A percentile compares a stretch with the other conserved stretches of the same genome.
Evolutionary conservation across 30 jellyfish, hydroid and myxozoan genomes (phyloP).

Genomic region (Clytia hemisphaerica): DNA sequence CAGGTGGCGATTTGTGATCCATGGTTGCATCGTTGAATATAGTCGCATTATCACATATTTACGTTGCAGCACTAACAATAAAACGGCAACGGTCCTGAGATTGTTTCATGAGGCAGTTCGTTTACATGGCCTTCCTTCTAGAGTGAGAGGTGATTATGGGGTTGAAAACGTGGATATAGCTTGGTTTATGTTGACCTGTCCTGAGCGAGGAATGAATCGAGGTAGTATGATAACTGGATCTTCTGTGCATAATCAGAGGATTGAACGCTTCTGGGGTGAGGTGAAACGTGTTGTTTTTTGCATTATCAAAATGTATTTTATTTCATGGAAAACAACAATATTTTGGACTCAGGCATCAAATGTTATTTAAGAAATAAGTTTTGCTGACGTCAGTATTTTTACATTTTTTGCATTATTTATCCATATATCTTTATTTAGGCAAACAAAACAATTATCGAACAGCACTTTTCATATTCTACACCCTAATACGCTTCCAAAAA

Average conservation of each 20-base stretch:
- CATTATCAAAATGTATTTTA: constrained; percentile 21
- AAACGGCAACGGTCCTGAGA: constrained; percentile 37
- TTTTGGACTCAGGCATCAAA: neutral
- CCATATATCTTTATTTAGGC: too few relatives aligned
- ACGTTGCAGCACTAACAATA: constrained; percentile 20
- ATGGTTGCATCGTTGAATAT: constrained; percentile 36
- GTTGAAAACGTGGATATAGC: constrained; percentile 44
- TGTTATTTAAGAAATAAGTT: too few relatives aligned
- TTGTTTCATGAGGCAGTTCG: constrained; percentile 26
- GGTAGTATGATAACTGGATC: constrained; percentile 39
- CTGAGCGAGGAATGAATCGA: constrained; percentile 28
- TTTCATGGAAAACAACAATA: constrained; percentile 12
- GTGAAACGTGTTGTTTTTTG: constrained; percentile 29
- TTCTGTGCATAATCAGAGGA: constrained; percentile 42
- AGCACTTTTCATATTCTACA: too few relatives aligned
- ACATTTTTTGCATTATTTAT: too few relatives aligned
- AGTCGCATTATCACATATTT: constrained; percentile 23
- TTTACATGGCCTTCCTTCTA: constrained; percentile 40
- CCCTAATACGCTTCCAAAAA: too few relatives aligned
- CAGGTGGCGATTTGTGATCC: constrained; percentile 31
- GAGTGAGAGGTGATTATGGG: constrained; percentile 49
- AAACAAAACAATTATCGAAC: too few relatives aligned
- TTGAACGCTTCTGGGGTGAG: constrained; percentile 36
- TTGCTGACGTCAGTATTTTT: too few relatives aligned
- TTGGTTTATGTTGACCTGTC: constrained; percentile 29